Percentiles rank a stretch among this genome's conserved stretches.
Evolutionary conservation across 2,888 invertebrate species (phyloP).

Genomic region (Clusia tigrina): DNA sequence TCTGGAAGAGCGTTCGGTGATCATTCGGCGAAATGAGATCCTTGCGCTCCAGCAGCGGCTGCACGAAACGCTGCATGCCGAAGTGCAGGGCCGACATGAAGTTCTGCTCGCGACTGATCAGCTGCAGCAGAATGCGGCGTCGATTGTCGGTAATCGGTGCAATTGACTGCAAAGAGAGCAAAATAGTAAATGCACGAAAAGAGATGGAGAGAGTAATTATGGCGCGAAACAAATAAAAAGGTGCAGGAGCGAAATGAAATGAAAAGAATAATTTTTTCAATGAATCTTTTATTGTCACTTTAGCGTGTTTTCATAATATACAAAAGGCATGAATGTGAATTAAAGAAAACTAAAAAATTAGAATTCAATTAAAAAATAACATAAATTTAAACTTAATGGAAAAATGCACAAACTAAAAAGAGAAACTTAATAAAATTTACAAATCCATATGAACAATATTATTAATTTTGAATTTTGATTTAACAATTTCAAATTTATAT

Average conservation of each 20-base stretch:
- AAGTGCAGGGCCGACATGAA: constrained; percentile 81
- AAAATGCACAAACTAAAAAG: constrained; percentile 24
- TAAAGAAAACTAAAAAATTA: constrained; percentile 19
- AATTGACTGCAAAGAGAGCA: constrained; percentile 59
- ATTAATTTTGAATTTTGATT: background rate
- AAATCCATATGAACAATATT: constrained; percentile 49
- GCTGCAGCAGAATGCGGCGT: constrained; percentile 76
- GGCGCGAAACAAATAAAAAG: background rate
- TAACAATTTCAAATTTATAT: too few species aligned
- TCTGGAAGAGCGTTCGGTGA: constrained; percentile 83
- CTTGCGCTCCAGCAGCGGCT: constrained; percentile 76
- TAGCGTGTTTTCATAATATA: background rate
- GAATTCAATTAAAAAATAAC: constrained; percentile 21
- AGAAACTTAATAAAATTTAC: constrained; percentile 36
- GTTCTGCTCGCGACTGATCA: constrained; percentile 80
- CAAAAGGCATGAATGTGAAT: constrained; percentile 21
- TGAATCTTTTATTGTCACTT: constrained; percentile 5
- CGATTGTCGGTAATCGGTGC: constrained; percentile 67
- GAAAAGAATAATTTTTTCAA: background rate
- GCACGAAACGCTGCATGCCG: constrained; percentile 79
- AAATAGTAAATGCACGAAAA: constrained; percentile 4
- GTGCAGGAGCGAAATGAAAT: background rate
- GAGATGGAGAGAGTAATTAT: background rate
- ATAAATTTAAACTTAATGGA: background rate
- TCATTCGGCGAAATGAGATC: constrained; percentile 80